Base-by-base conservation (phyloP, 2,888 invertebrate species). In the Melanchra persicariae region DNA sequence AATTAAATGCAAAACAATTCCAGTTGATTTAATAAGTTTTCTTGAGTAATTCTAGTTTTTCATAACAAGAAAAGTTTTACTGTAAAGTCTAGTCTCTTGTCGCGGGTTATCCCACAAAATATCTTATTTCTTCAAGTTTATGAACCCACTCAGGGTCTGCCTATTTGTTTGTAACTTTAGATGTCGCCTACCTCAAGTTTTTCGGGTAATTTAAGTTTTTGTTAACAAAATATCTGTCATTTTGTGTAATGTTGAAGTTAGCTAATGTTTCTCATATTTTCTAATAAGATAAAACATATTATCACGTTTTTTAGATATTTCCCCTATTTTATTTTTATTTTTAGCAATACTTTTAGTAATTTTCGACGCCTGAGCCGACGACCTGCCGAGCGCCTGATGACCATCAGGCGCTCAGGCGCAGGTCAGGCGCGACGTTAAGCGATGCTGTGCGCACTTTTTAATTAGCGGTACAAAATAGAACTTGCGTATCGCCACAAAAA, bases 61-160 rank as follows among this genome's bases (percentile, higher is more conserved):
- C 24, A 26, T 54, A 65, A 81, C 62, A 62, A 65, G 57, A 76
- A 76, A 78, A 59, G 64, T 81, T 81, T 59, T 26, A 10, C 10
- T 65, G 4, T 22, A 62, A 55, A 15, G 7, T 45, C n/a, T 37
- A 17, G 37, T 49, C 12, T 15, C 8, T 24, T 43, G 26, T 26
- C 15, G 9, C 9, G 1, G 52, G n/a, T 12, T 17, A 58, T 64
- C 9, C 17, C n/a, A 54, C 43, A 64, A 69, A 54, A 59, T n/a
- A 54, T 60, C 17, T 60, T 52, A n/a, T 68, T 75, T 19, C 37
- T 52, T 34, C 26, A 77, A 24, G n/a, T 77, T 77, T 73, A 57
- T 43, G 55, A 57, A 51, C 6, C 6, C 49, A 76, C 55, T 49
- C 66, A 49, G 1, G 8, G 19, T 45, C 9, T 26, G 3, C 2